Evolutionary conservation across 2,888 invertebrate species (phyloP), one percentile per base, ranked within the genome.

Genomic region (Orthosia cruda): DNA sequence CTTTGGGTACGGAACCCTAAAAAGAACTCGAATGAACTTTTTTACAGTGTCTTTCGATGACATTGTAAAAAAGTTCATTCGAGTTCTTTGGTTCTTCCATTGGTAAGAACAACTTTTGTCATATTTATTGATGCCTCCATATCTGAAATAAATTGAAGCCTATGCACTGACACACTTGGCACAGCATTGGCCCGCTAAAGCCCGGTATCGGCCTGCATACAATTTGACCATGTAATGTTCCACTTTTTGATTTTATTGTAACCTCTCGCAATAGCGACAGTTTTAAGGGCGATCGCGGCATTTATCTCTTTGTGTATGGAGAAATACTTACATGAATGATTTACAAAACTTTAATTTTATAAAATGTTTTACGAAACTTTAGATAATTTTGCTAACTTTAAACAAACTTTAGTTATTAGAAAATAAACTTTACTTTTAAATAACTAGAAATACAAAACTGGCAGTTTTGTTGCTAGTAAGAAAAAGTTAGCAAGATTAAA

Each of bases 221-320:
- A 69, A 74, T 80, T 76, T 83, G 87, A 83, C 88, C 88, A 79
- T 90, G 90, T 85, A 78, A 73, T 83, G 89, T 80, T 85, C 87
- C 65, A 90, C 87, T 84, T 87, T 70, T 77, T 66, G 40, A 75
- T 86, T 81, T 71, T 64, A 82, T 80, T 84, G 80, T 65, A 77
- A 80, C 61, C 66, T 74, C 45, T 80, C 70, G 71, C 59, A 76
- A 83, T 73, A 82, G 67, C 74, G 66, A 71, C 71, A 74, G 72
- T 71, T 77, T 72, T 69, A 65, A 81, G 78, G 69, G 69, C 62
- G 58, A 71, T 58, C 73, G 49, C n/a, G 61, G 47, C 70, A 69
- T 72, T 69, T 62, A 67, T 71, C n/a, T n/a, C 57, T 71, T 54
- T 57, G n/a, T 52, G 45, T 26, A 13, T 71, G 57, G 45, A 62